Percentiles rank a stretch among this genome's conserved stretches.
Conservation (phyloP, 2,888 invertebrate species). For the Parelbella ahira region DNA sequence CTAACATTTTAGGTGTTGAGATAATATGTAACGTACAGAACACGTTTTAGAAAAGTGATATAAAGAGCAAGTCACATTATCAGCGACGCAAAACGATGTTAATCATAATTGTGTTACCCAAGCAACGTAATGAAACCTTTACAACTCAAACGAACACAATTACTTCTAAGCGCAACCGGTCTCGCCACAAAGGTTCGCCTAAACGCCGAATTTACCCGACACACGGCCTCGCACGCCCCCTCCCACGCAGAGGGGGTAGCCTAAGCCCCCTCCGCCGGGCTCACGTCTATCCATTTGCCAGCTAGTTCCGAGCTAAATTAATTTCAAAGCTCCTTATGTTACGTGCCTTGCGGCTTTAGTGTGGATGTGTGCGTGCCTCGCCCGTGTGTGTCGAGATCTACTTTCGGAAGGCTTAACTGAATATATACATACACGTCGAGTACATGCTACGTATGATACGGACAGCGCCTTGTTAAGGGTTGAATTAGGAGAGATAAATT, state of each 20-base stretch:
- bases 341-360: conserved; percentile 79
- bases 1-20: no score
- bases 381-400: conserved; percentile 49
- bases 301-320: conserved; percentile 81
- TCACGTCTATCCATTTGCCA: conserved; percentile 81
- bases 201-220: conserved; percentile 76
- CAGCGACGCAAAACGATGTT: conserved; percentile 29
- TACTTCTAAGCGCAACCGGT: conserved; percentile 65
- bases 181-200: conserved; percentile 73
- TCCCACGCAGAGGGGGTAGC: conserved; percentile 37
- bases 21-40: no score
- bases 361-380: conserved; percentile 55
- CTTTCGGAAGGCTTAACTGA: conserved; percentile 74
- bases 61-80: not conserved
- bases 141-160: conserved; percentile 58
- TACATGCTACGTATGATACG: conserved; percentile 51
- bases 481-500: conserved; percentile 75
- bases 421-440: conserved; percentile 42
- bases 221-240: conserved; percentile 41
- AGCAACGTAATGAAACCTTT: conserved; percentile 43
- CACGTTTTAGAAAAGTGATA: no score
- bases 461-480: conserved; percentile 70
- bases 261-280: conserved; percentile 51
- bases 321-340: conserved; percentile 81
- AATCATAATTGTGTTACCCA: conserved; percentile 51